Evolutionary conservation across 2,797 vertebrate genomes (phyloP), one percentile per base, ranked within the genome.

Genomic region (Cynodonichthys magdalenae): DNA sequence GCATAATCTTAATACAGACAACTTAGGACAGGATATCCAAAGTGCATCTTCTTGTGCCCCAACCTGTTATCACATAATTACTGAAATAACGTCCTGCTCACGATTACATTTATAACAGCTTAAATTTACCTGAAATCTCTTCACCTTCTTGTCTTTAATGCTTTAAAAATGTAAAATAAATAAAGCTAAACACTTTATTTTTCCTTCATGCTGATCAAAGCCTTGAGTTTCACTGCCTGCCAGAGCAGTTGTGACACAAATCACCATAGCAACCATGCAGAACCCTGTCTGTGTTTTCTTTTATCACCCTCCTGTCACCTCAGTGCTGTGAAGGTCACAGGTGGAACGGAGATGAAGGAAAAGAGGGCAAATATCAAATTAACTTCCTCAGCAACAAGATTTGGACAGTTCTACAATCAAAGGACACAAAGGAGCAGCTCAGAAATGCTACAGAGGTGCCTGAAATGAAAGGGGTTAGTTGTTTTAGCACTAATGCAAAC

Each of bases 311-410:
- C 59, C 54, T 2, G 3, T 66, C 53, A 69, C 66, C 68, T 79
- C 51, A 53, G 45, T 76, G 47, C 29, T 59, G 59, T 82, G 73
- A 89, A 84, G 79, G 85, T 79, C 85, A 87, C 63, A 81, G 67
- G 79, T 76, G 72, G 59, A 60, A 71, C 36, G 49, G 54, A 34
- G 17, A 46, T n/a, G 49, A 20, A 60, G 52, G 39, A 34, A 36
- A 44, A 39, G 45, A 29, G 24, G 39, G 41, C 41, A 61, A 54
- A 64, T 82, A 77, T 81, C 81, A 74, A 36, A 80, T 81, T 56
- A 77, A 75, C 62, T 56, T 59, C 59, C 53, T 67, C 52, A 57
- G 54, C 44, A 72, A 69, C 28, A 49, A 51, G 34, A 67, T 11
- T 47, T 12, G 66, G 58, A 74, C 31, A 59, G 34, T 61, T 78